phyloP scores from a whole-genome alignment of 2,888 invertebrate species.

The Alcis repandata region DNA sequence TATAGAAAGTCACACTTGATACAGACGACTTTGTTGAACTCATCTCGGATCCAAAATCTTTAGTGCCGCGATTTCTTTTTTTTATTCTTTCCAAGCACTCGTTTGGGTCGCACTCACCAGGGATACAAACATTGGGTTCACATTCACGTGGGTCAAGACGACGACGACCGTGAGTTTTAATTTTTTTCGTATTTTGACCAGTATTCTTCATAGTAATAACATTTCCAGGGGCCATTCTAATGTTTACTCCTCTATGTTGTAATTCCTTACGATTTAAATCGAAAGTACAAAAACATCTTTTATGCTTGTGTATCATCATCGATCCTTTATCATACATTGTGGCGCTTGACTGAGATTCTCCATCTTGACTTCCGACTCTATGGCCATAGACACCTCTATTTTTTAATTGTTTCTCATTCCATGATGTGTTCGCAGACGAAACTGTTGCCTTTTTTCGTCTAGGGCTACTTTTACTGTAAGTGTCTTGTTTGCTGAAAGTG shows the following conservation, averaged over 20 bases:
- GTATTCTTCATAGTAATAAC: neutral
- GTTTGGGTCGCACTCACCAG: slow-evolving; percentile 58
- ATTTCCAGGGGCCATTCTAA: neutral
- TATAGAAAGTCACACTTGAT: neutral
- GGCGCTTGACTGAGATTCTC: neutral
- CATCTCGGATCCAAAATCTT: slow-evolving; percentile 1
- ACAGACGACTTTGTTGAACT: neutral
- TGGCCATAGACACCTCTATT: neutral
- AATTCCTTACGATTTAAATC: slow-evolving; percentile 31
- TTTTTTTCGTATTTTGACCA: slow-evolving; percentile 21
- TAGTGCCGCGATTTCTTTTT: slow-evolving; percentile 42
- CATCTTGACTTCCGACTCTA: neutral
- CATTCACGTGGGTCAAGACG: slow-evolving; percentile 57
- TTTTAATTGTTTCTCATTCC: neutral
- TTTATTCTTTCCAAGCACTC: slow-evolving; percentile 56
- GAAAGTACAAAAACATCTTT: slow-evolving; percentile 22
- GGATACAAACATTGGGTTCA: slow-evolving; percentile 59
- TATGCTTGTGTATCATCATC: neutral
- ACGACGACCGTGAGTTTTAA: neutral
- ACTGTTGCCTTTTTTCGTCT: neutral
- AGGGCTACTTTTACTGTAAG: neutral
- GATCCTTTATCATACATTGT: neutral
- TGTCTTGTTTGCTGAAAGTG: too few relatives aligned
- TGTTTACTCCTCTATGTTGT: slow-evolving; percentile 2
- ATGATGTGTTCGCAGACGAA: neutral